Evolutionary conservation across 1,140 invertebrate species (phyloP).

Genomic region (Zophobas atratus): DNA sequence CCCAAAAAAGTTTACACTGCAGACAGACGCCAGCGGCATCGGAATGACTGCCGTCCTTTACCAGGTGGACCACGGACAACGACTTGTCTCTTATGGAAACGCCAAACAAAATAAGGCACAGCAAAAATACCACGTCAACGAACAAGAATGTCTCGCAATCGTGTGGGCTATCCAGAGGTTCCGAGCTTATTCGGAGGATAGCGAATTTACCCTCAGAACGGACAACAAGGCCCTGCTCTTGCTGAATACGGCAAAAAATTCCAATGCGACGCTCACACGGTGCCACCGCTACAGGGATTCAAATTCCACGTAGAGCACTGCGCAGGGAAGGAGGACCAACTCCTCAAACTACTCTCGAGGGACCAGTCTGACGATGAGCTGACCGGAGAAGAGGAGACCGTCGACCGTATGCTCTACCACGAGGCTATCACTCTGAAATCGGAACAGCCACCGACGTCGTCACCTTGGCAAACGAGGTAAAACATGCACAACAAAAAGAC

Average conservation of each 20-base stretch:
- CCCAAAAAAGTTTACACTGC: constrained; percentile 59
- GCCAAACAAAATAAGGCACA: neutral
- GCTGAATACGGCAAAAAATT: constrained; percentile 54
- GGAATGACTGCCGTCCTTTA: constrained; percentile 52
- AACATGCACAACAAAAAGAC: too few species aligned
- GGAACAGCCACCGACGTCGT: too few species aligned
- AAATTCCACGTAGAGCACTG: constrained; percentile 1
- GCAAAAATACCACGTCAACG: constrained; percentile 43
- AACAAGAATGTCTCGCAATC: constrained; percentile 52
- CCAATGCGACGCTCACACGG: constrained; percentile 56
- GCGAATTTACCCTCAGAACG: constrained; percentile 58
- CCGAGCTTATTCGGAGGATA: constrained; percentile 59
- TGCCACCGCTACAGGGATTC: constrained; percentile 58
- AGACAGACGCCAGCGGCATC: constrained; percentile 57
- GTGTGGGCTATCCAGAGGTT: constrained; percentile 63
- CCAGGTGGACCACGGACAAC: neutral
- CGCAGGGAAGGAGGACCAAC: constrained; percentile 21
- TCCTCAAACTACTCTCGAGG: constrained; percentile 14
- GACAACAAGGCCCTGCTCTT: constrained; percentile 57
- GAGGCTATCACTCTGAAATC: too few species aligned
- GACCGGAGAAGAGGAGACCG: neutral
- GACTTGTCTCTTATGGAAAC: constrained; percentile 38
- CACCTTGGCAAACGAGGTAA: too few species aligned
- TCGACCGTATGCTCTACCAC: too few species aligned
- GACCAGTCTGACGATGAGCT: neutral